Percentiles rank a stretch among this genome's conserved stretches.
These are phyloP conservation scores for Oryzias celebensis DNA, from an alignment of 2,113 vertebrate genomes.

Conservation along the genomic window DNA sequence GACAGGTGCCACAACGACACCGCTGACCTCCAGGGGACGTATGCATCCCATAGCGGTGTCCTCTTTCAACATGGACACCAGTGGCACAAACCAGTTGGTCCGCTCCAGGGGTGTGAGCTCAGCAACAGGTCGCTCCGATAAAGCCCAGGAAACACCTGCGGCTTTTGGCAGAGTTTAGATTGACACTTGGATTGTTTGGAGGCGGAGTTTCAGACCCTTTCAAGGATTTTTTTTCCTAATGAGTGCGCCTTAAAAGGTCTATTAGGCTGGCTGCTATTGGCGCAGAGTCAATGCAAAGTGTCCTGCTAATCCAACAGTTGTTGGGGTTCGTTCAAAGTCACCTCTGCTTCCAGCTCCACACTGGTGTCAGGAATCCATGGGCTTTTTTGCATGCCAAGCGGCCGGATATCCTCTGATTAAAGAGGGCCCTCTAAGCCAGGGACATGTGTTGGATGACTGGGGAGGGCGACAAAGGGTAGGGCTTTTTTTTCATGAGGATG, in stretches of 20 bases:
- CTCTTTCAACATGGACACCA: conserved; percentile 63
- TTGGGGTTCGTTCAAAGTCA: conserved; percentile 66
- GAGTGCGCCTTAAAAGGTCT: conserved; percentile 26
- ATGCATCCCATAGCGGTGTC: conserved; percentile 71
- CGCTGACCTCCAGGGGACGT: conserved; percentile 62
- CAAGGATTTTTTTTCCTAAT: neutral
- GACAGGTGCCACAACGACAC: conserved; percentile 73
- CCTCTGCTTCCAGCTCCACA: conserved; percentile 62
- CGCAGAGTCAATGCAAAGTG: conserved; percentile 55
- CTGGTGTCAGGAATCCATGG: conserved; percentile 67
- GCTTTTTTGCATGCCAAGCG: conserved; percentile 65
- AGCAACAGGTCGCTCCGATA: conserved; percentile 9
- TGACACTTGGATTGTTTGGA: neutral
- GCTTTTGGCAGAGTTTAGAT: conserved; percentile 1
- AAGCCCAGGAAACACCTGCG: conserved; percentile 8
- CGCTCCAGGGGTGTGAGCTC: conserved; percentile 26
- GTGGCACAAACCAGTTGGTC: conserved; percentile 61
- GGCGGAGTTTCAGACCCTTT: accelerated
- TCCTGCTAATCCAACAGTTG: conserved; percentile 71
- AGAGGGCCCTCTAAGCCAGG: conserved; percentile 66
- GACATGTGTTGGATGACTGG: conserved; percentile 61
- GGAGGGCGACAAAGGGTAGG: conserved; percentile 31
- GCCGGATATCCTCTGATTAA: conserved; percentile 76
- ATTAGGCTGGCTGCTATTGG: conserved; percentile 50
- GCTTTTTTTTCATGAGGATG: conserved; percentile 5